phyloP scores from a whole-genome alignment of 1,140 invertebrate genomes.

The Metaphire vulgaris region DNA sequence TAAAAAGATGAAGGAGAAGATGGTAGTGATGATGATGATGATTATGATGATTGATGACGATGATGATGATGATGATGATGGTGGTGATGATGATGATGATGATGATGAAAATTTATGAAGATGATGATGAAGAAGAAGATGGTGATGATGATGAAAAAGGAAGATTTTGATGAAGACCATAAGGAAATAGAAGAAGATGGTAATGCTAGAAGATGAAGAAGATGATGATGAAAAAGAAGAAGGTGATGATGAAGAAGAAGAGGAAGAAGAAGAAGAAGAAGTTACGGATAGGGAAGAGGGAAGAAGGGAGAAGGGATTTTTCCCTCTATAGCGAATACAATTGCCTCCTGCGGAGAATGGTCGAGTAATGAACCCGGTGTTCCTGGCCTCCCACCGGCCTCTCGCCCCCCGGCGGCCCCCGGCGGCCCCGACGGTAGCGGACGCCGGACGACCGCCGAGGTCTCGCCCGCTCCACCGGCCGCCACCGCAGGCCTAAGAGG shows the following conservation, averaged over 20 bases:
- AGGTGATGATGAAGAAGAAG: neutral
- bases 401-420: no score
- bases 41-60: neutral
- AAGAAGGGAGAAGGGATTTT: neutral
- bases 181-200: neutral
- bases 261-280: neutral
- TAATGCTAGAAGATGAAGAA: neutral
- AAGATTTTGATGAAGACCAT: neutral
- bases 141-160: neutral
- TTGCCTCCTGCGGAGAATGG: no score
- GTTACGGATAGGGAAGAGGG: neutral
- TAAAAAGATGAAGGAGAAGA: neutral
- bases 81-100: neutral
- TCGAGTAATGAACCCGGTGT: no score
- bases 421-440: no score
- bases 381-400: no score
- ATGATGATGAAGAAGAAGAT: neutral
- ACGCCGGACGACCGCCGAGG: no score
- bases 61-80: neutral
- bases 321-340: no score
- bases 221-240: neutral
- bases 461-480: no score
- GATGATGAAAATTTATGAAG: neutral
- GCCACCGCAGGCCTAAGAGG: no score
- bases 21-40: neutral